A percentile compares a stretch with the other conserved stretches of the same genome.
Evolutionary conservation across 2,888 invertebrate genomes (phyloP).

Genomic region (Oligia strigilis): DNA sequence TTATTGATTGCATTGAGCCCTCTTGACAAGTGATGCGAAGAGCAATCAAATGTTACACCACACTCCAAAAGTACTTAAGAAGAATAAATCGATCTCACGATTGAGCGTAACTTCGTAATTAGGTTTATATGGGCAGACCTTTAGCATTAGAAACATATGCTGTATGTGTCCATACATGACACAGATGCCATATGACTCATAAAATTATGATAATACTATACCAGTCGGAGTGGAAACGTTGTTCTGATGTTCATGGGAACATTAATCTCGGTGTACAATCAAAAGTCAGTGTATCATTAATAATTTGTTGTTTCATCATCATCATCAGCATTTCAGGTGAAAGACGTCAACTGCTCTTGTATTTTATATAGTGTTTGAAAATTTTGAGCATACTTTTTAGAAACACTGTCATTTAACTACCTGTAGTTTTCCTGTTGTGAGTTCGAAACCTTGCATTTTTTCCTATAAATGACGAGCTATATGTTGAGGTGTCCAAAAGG

Average conservation of each 20-base stretch:
- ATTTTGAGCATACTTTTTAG: neutral
- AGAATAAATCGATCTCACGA: constrained; percentile 27
- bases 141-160: constrained; percentile 14
- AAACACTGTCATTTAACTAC: neutral
- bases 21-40: constrained; percentile 23
- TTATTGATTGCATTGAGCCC: neutral
- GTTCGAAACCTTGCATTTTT: neutral
- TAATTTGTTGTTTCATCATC: neutral
- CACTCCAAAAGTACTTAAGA: constrained; percentile 13
- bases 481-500: neutral
- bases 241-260: constrained; percentile 30
- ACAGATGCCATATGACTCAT: constrained; percentile 59
- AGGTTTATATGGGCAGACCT: constrained; percentile 39
- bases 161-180: constrained; percentile 24
- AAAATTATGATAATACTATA: constrained; percentile 13
- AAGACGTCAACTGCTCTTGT: too few relatives aligned
- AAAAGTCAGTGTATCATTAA: constrained; percentile 11
- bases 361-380: neutral
- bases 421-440: neutral
- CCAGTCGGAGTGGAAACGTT: constrained; percentile 23
- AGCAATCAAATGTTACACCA: constrained; percentile 38
- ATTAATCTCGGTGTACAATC: constrained; percentile 28
- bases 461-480: too few relatives aligned
- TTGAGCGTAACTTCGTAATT: constrained; percentile 38
- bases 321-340: too few relatives aligned